These are phyloP conservation scores for Sturmia bella DNA, from an alignment of 2,888 invertebrate species.

Conservation along the genomic window DNA sequence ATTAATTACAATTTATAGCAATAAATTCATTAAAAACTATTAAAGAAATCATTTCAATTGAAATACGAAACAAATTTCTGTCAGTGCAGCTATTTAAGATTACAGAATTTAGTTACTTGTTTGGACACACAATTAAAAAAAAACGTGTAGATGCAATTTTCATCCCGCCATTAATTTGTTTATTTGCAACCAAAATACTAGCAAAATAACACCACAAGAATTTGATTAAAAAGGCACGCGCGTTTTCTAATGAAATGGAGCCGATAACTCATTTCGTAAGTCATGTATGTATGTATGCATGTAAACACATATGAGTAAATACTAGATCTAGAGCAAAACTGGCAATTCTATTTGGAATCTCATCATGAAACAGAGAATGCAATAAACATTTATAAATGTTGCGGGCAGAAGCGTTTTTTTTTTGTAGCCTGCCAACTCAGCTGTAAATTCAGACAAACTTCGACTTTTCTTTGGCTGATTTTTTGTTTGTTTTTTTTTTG, in stretches of 20 bases:
- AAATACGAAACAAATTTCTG: no score
- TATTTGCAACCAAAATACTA: background rate
- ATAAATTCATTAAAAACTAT: no score
- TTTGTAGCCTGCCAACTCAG: conserved; percentile 11
- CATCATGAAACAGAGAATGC: background rate
- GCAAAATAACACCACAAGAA: background rate
- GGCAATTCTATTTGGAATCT: conserved; percentile 7
- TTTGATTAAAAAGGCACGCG: conserved; percentile 47
- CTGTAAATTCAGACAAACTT: conserved; percentile 22
- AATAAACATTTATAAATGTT: conserved; percentile 4
- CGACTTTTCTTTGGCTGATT: conserved; percentile 6
- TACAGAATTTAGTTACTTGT: no score
- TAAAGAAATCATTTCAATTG: no score
- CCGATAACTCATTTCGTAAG: background rate
- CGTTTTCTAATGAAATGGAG: conserved; percentile 35
- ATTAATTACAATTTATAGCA: no score
- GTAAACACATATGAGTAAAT: background rate
- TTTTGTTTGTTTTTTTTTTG: background rate
- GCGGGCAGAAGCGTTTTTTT: conserved; percentile 38
- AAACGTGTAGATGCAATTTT: no score
- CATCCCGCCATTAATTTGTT: no score
- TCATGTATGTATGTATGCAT: no score
- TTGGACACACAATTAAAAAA: no score
- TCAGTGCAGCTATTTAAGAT: no score
- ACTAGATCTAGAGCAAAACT: conserved; percentile 51